Evolutionary conservation across 2,888 invertebrate species (phyloP).

Genomic region (Drosophila pseudotakahashii): DNA sequence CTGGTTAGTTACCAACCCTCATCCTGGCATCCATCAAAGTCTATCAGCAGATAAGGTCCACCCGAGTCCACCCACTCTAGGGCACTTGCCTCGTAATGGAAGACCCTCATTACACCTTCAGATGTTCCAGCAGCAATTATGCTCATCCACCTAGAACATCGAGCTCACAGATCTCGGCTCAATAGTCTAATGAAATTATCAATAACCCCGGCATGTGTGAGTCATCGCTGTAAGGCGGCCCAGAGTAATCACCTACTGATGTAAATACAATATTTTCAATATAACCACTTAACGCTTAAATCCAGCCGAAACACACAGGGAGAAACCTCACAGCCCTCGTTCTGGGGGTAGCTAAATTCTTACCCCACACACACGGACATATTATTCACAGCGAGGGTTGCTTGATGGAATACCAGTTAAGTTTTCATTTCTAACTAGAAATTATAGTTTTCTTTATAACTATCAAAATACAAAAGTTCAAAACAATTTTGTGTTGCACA

Average conservation of each 20-base stretch:
- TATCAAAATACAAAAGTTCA: no score
- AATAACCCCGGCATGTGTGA: slow-evolving; percentile 68
- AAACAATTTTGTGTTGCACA: no score
- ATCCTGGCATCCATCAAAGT: slow-evolving; percentile 59
- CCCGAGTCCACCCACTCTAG: slow-evolving; percentile 17
- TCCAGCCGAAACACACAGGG: slow-evolving; percentile 57
- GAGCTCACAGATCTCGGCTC: slow-evolving; percentile 51
- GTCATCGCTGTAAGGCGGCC: slow-evolving; percentile 59
- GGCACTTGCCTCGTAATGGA: slow-evolving; percentile 29
- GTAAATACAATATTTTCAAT: slow-evolving; percentile 81
- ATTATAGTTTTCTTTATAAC: no score
- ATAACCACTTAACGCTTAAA: slow-evolving; percentile 82
- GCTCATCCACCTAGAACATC: slow-evolving; percentile 61
- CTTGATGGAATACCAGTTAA: background rate
- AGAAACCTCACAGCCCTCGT: slow-evolving; percentile 20
- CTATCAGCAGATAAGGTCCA: slow-evolving; percentile 41
- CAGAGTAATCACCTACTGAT: slow-evolving; percentile 76
- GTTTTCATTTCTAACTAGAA: no score
- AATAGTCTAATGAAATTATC: slow-evolving; percentile 80
- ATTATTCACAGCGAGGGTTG: slow-evolving; percentile 27
- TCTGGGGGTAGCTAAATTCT: slow-evolving; percentile 34
- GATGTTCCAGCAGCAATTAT: slow-evolving; percentile 65
- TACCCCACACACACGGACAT: slow-evolving; percentile 26
- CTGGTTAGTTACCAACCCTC: slow-evolving; percentile 7
- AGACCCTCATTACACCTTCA: slow-evolving; percentile 59